phyloP scores from a whole-genome alignment of 2,113 vertebrate species.

The human (Homo sapiens) region DNA sequence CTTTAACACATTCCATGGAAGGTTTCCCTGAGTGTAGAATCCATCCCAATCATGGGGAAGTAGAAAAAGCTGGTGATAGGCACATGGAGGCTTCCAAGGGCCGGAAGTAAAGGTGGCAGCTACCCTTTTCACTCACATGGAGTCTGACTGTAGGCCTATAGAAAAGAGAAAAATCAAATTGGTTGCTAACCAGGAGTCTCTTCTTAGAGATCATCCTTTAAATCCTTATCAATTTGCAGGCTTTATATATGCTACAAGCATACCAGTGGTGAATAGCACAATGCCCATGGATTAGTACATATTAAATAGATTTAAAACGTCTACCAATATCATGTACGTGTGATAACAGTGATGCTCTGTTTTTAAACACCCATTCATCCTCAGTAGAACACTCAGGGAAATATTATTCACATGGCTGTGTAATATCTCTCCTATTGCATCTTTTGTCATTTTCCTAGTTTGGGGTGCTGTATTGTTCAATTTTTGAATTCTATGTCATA shows the following conservation, averaged over 20 bases:
- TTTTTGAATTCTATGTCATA: neutral
- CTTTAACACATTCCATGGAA: neutral
- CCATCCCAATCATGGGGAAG: neutral
- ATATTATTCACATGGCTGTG: neutral
- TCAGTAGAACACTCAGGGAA: neutral
- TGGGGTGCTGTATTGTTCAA: neutral
- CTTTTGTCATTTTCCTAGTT: neutral
- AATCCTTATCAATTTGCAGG: neutral
- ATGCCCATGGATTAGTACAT: neutral
- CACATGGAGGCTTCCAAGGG: neutral
- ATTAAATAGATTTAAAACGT: neutral
- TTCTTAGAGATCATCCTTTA: neutral
- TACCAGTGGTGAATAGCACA: neutral
- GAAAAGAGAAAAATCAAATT: neutral
- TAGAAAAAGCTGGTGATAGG: neutral
- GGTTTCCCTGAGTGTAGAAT: neutral
- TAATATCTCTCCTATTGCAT: neutral
- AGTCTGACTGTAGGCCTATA: neutral
- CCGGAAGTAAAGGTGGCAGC: neutral
- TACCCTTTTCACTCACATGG: neutral
- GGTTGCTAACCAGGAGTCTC: neutral
- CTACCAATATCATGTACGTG: rapidly evolving
- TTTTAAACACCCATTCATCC: neutral
- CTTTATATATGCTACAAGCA: neutral
- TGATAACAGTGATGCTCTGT: neutral